A percentile compares a stretch with the other conserved stretches of the same genome.
phyloP scores from a whole-genome alignment of 2,888 invertebrate genomes.

The Nomada goodeniana region DNA sequence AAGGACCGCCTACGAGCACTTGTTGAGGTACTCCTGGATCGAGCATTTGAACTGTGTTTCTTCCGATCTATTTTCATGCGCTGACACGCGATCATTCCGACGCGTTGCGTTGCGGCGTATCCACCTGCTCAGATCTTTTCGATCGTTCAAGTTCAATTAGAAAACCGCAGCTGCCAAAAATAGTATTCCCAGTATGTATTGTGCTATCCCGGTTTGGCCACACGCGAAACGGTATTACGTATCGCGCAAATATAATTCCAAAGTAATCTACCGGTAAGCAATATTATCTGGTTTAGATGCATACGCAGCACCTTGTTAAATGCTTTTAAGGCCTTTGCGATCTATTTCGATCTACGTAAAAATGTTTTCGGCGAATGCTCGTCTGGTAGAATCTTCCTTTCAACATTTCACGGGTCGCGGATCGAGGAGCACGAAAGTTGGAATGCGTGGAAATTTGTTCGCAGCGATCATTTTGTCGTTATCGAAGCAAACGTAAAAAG shows the following conservation, averaged over 20 bases:
- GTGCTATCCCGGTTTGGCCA: conserved; percentile 9
- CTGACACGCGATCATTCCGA: conserved; percentile 22
- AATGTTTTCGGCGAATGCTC: no score
- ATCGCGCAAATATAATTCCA: not conserved
- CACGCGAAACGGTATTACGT: conserved; percentile 15
- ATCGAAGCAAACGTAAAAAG: no score
- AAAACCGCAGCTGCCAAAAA: conserved; percentile 52
- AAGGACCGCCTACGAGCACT: no score
- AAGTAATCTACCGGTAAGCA: conserved; percentile 8
- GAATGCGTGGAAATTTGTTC: no score
- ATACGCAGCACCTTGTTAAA: not conserved
- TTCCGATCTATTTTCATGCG: conserved; percentile 50
- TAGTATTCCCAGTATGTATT: conserved; percentile 27
- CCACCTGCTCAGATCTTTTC: conserved; percentile 46
- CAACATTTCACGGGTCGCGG: no score
- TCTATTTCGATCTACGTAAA: no score
- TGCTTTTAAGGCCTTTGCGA: no score
- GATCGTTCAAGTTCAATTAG: conserved; percentile 63
- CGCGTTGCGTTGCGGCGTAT: conserved; percentile 2
- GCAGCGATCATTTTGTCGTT: no score
- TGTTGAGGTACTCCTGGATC: not conserved
- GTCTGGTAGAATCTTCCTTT: no score
- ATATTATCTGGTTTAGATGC: not conserved
- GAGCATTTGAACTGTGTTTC: not conserved
- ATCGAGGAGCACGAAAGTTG: no score